These are phyloP conservation scores for Drosophila watanabei DNA, from an alignment of 1,140 invertebrate species.

Conservation along the genomic window DNA sequence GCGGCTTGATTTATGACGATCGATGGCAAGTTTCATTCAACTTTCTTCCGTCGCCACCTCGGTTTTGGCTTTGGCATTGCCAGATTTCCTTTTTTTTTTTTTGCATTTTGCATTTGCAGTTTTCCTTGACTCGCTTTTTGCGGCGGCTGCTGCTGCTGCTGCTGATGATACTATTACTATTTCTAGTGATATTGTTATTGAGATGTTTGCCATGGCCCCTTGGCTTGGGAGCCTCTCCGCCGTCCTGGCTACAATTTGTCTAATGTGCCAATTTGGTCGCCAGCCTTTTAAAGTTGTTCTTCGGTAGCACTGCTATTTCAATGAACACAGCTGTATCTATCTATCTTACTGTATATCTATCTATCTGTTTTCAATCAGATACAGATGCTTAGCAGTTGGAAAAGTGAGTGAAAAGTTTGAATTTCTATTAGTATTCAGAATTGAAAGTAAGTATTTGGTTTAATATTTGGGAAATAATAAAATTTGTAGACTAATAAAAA, in stretches of 20 bases:
- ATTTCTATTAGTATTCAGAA: neutral
- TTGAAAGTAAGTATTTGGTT: too few species aligned
- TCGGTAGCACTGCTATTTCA: too few species aligned
- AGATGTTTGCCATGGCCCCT: conserved; percentile 55
- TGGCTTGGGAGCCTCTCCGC: conserved; percentile 3
- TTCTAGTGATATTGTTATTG: conserved; percentile 52
- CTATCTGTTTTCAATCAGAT: conserved; percentile 24
- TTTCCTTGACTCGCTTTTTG: conserved; percentile 28
- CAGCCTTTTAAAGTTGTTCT: too few species aligned
- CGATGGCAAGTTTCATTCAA: conserved; percentile 51
- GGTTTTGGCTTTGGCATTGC: neutral
- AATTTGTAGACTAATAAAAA: neutral
- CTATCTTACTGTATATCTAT: neutral
- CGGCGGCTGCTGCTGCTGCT: conserved; percentile 5
- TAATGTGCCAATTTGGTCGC: conserved; percentile 80
- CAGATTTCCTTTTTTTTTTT: conserved; percentile 19
- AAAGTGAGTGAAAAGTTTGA: conserved; percentile 1
- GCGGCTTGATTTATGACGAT: conserved; percentile 56
- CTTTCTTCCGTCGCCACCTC: conserved; percentile 30
- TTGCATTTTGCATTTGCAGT: conserved; percentile 11
- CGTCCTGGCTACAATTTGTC: conserved; percentile 69
- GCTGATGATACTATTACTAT: conserved; percentile 3
- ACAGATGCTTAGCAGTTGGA: conserved; percentile 17
- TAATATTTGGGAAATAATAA: neutral
- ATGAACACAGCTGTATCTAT: too few species aligned